These are phyloP conservation scores for Formicarius rufipectus DNA, from an alignment of 2,113 vertebrate genomes.

Conservation along the genomic window DNA sequence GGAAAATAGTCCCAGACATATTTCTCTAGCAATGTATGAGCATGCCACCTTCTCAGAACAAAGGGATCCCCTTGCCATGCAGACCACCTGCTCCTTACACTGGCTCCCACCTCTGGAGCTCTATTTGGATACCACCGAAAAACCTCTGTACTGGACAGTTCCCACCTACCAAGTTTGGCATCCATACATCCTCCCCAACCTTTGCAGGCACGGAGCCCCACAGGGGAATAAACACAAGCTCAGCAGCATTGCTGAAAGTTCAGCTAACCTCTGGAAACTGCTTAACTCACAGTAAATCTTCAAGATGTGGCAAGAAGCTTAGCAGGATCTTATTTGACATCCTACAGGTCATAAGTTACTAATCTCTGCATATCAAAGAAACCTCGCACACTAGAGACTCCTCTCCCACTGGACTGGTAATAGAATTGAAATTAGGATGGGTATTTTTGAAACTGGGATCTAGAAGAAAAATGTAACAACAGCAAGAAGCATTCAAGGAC, in stretches of 20 bases:
- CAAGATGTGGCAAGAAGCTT: background rate
- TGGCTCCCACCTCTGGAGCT: background rate
- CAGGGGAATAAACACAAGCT: background rate
- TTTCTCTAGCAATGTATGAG: background rate
- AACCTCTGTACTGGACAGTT: background rate
- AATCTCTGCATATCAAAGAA: background rate
- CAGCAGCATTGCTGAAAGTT: background rate
- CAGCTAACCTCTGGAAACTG: constrained; percentile 4
- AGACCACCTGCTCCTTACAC: background rate
- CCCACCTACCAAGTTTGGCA: background rate
- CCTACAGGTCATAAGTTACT: background rate
- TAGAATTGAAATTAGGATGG: background rate
- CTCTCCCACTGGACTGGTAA: background rate
- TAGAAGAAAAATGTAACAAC: background rate
- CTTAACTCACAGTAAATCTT: background rate
- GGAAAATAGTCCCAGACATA: background rate
- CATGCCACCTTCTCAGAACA: fast-evolving
- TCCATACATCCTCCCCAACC: fast-evolving
- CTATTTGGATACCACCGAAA: background rate
- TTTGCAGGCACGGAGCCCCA: background rate
- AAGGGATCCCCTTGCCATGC: background rate
- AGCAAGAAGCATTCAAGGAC: background rate
- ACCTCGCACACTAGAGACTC: background rate
- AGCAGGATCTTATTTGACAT: background rate
- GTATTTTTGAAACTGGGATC: background rate